Base-by-base conservation (phyloP, 2,888 invertebrate genomes). In the Tachina grossa region DNA sequence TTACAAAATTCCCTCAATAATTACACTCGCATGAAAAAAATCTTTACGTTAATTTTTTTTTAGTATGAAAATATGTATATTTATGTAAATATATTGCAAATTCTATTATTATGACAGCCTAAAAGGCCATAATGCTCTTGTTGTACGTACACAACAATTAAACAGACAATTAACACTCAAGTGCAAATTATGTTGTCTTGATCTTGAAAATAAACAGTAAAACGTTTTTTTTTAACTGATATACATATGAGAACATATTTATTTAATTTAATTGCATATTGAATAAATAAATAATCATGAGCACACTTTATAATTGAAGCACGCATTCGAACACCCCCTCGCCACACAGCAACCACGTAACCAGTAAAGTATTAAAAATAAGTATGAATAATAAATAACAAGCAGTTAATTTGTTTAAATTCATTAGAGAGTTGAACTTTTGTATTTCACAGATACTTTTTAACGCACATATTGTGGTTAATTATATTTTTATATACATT, bases 191-290 rank as follows among this genome's bases (percentile, higher is more conserved):
- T n/a, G n/a, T 78, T 69, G 22, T 63, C 43, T 79, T 82, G 78
- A 79, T 82, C 82, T 85, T 85, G 78, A 78, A 82, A 84, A 51
- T 43, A 83, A 74, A 78, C 55, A 66, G 49, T 6, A 51, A 78
- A 43, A 19, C 9, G 13, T 41, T 71, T 31, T 31, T 39, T 45
- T 71, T 71, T 16, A 66, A 22, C n/a, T 16, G 16, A 66, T 4
- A 51, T 39, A n/a, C 31, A 31, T 31, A 31, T 1, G 49, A 31
- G 51, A 51, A 49, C 5, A 66, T 51, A 11, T 31, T 31, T 31
- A 6, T 31, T 31, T 31, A 6, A 16, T 39, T 66, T 43, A 51
- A 66, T 66, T 66, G 66, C 51, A 66, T 66, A 16, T 66, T 66
- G 31, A 66, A 49, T 65, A 53, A 74, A 47, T 66, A 66, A 74